Evolutionary conservation across 1,140 invertebrate genomes (phyloP).

Genomic region (Neotoxoptera formosana): DNA sequence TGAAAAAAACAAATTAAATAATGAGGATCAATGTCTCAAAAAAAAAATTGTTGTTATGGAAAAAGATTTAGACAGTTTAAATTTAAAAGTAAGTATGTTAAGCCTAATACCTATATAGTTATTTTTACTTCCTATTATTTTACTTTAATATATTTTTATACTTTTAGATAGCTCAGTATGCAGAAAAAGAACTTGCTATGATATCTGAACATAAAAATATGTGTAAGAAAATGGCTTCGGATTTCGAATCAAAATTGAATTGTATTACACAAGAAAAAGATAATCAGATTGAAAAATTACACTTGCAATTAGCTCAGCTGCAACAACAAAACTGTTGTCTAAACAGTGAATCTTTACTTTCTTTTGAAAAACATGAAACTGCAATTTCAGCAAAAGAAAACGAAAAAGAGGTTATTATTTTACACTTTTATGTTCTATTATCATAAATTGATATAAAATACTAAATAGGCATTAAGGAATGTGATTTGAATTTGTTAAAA

Average conservation of each 20-base stretch:
- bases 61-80: conserved; percentile 49
- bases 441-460: background rate
- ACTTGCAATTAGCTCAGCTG: conserved; percentile 11
- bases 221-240: conserved; percentile 34
- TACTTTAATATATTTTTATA: background rate
- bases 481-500: background rate
- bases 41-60: conserved; percentile 40
- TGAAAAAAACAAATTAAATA: conserved; percentile 49
- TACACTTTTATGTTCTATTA: background rate
- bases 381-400: conserved; percentile 46
- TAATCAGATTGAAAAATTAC: conserved; percentile 55
- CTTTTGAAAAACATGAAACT: conserved; percentile 52
- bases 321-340: conserved; percentile 39
- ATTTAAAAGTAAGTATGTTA: background rate
- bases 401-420: conserved; percentile 43
- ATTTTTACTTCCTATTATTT: background rate
- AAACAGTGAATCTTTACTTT: conserved; percentile 46
- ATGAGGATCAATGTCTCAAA: conserved; percentile 30
- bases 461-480: background rate
- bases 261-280: conserved; percentile 29
- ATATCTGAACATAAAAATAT: conserved; percentile 20
- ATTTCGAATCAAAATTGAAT: conserved; percentile 54
- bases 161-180: conserved; percentile 21
- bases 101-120: background rate
- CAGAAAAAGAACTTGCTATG: background rate